Evolutionary conservation across 2,797 vertebrate species (phyloP), one percentile per base, ranked within the genome.

Genomic region (Typhlichthys eigenmanni): DNA sequence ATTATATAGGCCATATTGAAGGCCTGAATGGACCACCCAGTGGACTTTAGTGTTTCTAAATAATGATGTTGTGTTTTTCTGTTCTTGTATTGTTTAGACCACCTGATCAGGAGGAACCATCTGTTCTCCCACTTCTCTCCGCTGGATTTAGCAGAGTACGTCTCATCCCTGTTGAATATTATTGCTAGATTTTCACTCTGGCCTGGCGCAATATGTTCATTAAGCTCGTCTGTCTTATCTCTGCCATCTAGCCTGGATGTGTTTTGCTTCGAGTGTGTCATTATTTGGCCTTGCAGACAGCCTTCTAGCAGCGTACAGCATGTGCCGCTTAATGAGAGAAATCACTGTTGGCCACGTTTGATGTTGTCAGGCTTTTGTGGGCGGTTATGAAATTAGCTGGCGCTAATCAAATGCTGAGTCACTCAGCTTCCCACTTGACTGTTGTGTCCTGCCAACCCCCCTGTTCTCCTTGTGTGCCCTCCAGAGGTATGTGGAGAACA

Each of bases 91-190:
- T 32, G 19, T 62, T 2, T 4, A 98, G 96, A 79, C 90, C 86
- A 13, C 81, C 89, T 61, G 92, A 94, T 77, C 92, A 95, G 79
- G 97, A 98, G 70, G 96, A 98, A 85, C 78, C 87, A 13, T 96
- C 96, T 9, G 93, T 96, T 69, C 93, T 98, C 71, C 94, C 95
- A 57, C 94, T 98, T 69, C 94, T 98, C 71, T 93, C 92, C 17
- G 94, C 95, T 64, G 97, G 97, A 86, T 98, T 98, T 76, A 94
- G 94, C 85, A 91, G 96, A 90, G 97, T 98, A 93, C 1, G 95
- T 93, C 51, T 55, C 43, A 2, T 5, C 13, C 61, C 60, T 19
- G 16, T 59, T 70, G 52, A 72, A 2, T 2, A 38, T n/a, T 10
- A 8, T 9, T 19, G 50, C 29, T 38, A 38, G 6, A 38, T 38